Conservation (phyloP, 35 echinoderm and acorn worm genomes). For the Heliocidaris tuberculata region DNA sequence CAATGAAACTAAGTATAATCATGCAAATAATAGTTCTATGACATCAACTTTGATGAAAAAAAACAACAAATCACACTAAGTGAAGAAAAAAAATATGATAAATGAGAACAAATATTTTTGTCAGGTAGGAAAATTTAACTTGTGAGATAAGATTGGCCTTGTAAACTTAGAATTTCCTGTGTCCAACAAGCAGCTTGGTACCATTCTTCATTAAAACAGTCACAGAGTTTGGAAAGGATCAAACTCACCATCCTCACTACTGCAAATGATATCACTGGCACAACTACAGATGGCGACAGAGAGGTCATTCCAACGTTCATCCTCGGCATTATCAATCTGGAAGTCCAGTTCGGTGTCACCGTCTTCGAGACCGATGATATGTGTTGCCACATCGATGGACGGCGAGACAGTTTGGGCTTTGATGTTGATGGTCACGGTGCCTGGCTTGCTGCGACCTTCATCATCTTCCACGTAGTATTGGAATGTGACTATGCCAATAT, state of each 20-base stretch:
- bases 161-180: no score
- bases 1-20: no score
- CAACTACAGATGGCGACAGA: constrained; percentile 52
- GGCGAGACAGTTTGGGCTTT: not conserved
- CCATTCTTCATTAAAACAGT: not conserved
- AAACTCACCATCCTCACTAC: not conserved
- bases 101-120: no score
- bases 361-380: constrained; percentile 43
- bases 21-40: no score
- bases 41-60: no score
- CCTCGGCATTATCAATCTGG: not conserved
- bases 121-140: no score
- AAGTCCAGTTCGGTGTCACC: constrained; percentile 51
- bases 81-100: no score
- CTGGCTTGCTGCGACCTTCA: not conserved
- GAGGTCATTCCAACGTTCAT: not conserved
- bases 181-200: no score
- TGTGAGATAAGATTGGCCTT: no score
- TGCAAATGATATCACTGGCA: constrained; percentile 45
- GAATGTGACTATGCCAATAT: constrained; percentile 38
- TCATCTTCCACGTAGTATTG: constrained; percentile 48
- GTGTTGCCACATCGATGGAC: constrained; percentile 11
- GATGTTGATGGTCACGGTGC: constrained; percentile 31
- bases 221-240: not conserved
- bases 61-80: no score